A percentile compares a stretch with the other conserved stretches of the same genome.
Conservation (phyloP, 2,113 vertebrate species). For the Chaetorhynchus papuensis region DNA sequence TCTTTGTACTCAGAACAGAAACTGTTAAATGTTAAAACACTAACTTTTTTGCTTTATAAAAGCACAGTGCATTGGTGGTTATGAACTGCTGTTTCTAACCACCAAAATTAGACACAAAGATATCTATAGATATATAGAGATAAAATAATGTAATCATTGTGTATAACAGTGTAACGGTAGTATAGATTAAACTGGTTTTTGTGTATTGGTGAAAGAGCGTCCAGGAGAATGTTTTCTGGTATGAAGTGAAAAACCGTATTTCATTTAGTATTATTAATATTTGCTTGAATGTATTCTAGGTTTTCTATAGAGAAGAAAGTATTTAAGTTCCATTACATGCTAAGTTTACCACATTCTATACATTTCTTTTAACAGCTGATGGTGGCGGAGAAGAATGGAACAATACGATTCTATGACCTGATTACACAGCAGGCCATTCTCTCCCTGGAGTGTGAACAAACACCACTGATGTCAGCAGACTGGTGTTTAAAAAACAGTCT, state of each 20-base stretch:
- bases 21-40: not conserved
- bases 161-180: not conserved
- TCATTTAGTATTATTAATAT: not conserved
- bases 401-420: slow-evolving; percentile 92
- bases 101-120: not conserved
- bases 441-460: slow-evolving; percentile 89
- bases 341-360: not conserved
- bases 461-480: slow-evolving; percentile 89
- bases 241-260: not conserved
- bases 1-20: not conserved
- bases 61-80: not conserved
- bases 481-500: slow-evolving; percentile 94
- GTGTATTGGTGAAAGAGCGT: not conserved
- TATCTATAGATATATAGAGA: not conserved
- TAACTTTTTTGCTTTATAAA: not conserved
- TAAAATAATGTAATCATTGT: not conserved
- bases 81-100: not conserved
- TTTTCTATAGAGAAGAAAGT: not conserved
- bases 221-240: not conserved
- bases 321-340: not conserved
- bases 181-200: not conserved
- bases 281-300: not conserved
- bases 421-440: slow-evolving; percentile 90
- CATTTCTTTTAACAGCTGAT: slow-evolving; percentile 80
- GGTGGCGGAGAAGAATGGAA: slow-evolving; percentile 95